phyloP scores from a whole-genome alignment of 2,888 invertebrate species.

The Aleiodes alternator region DNA sequence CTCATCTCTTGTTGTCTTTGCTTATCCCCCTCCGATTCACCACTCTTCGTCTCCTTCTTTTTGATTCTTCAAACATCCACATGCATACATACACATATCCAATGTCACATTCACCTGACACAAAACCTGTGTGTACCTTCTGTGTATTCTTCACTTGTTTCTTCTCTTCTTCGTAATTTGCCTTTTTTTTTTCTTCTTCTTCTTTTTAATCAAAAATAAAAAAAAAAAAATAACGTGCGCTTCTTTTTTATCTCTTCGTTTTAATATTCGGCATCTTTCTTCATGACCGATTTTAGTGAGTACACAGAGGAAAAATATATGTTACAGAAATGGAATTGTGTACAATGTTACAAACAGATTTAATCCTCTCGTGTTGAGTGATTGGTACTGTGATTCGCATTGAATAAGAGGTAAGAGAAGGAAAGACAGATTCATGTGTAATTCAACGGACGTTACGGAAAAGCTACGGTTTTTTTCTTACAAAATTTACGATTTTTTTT shows the following conservation, averaged over 20 bases:
- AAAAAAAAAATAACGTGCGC: conserved; percentile 28
- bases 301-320: not conserved
- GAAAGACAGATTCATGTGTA: conserved; percentile 10
- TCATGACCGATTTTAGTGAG: conserved; percentile 19
- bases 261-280: not conserved
- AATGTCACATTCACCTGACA: conserved; percentile 30
- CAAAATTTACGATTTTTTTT: conserved; percentile 47
- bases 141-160: conserved; percentile 29
- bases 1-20: conserved; percentile 61
- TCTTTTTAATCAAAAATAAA: conserved; percentile 7
- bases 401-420: not conserved
- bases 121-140: not conserved
- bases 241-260: not conserved
- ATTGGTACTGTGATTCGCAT: not conserved
- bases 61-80: conserved; percentile 39
- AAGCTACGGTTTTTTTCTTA: conserved; percentile 27
- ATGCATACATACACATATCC: conserved; percentile 43
- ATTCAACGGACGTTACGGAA: conserved; percentile 11
- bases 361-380: not conserved
- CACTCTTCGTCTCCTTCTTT: conserved; percentile 48
- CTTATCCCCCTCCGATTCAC: conserved; percentile 48
- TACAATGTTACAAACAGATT: no score
- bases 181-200: conserved; percentile 33
- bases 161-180: conserved; percentile 13
- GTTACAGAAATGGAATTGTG: no score